Percentiles rank a stretch among this genome's conserved stretches.
Conservation (phyloP, 2,888 invertebrate species). For the Himalopsyche tibetana region DNA sequence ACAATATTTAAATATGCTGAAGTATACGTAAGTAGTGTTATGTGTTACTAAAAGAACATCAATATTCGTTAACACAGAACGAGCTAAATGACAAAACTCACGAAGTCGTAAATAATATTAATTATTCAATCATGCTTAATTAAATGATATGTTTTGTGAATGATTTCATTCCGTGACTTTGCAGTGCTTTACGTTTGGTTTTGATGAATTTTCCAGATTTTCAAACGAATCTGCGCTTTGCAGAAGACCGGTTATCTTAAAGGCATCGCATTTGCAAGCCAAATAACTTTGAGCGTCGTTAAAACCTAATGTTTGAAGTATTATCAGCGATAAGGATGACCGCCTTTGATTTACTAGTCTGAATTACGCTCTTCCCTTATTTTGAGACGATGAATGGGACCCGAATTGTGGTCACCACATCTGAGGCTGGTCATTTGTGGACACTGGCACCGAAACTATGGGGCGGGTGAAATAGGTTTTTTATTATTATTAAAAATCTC, state of each 20-base stretch:
- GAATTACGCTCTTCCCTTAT: background rate
- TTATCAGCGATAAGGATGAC: background rate
- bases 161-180: no score
- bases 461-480: background rate
- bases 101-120: no score
- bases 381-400: background rate
- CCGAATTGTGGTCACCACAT: slow-evolving; percentile 17
- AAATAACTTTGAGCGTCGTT: background rate
- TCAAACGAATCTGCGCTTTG: background rate
- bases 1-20: no score
- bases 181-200: background rate
- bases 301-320: background rate
- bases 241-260: background rate
- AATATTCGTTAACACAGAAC: no score
- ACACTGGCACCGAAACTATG: background rate
- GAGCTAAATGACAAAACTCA: no score
- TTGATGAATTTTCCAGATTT: background rate
- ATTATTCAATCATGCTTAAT: no score
- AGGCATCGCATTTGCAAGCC: background rate
- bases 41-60: no score
- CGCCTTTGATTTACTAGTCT: slow-evolving; percentile 15
- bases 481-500: no score
- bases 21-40: no score
- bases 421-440: background rate
- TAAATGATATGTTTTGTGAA: no score